Conservation (phyloP, 1,140 invertebrate species). For the Rhagoletis zephyria region DNA sequence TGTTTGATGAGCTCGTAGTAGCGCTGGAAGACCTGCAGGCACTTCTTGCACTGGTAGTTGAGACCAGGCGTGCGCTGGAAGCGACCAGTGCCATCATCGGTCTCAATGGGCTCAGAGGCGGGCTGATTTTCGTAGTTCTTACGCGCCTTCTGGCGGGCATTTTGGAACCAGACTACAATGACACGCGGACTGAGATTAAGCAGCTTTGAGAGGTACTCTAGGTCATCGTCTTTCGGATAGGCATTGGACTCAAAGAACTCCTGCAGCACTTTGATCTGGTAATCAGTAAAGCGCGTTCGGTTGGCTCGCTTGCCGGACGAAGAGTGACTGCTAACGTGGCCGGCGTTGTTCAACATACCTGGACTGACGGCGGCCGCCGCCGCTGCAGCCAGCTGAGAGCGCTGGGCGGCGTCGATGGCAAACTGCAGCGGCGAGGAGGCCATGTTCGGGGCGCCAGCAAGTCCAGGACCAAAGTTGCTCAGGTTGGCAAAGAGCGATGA, state of each 20-base stretch:
- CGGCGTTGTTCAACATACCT: conserved; percentile 75
- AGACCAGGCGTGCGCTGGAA: conserved; percentile 86
- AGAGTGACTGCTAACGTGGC: conserved; percentile 83
- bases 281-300: conserved; percentile 98
- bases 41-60: conserved; percentile 99
- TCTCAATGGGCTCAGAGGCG: too few relatives aligned
- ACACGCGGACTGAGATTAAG: conserved; percentile 93
- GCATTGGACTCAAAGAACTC: conserved; percentile 99
- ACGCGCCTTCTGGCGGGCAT: conserved; percentile 94
- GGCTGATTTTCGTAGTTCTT: conserved; percentile 98
- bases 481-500: conserved; percentile 62
- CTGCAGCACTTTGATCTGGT: conserved; percentile 98
- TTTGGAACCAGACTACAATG: conserved; percentile 97
- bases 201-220: conserved; percentile 97
- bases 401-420: too few relatives aligned
- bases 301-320: conserved; percentile 97
- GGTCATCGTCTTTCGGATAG: conserved; percentile 99
- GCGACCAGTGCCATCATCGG: too few relatives aligned
- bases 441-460: too few relatives aligned
- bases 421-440: too few relatives aligned
- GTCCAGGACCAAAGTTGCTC: conserved; percentile 71
- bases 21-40: conserved; percentile 95
- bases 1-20: conserved; percentile 99
- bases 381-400: too few relatives aligned
- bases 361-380: too few relatives aligned